Percentiles rank a stretch among this genome's conserved stretches.
phyloP scores from a whole-genome alignment of 2,113 vertebrate species.

The Eonycteris spelaea region DNA sequence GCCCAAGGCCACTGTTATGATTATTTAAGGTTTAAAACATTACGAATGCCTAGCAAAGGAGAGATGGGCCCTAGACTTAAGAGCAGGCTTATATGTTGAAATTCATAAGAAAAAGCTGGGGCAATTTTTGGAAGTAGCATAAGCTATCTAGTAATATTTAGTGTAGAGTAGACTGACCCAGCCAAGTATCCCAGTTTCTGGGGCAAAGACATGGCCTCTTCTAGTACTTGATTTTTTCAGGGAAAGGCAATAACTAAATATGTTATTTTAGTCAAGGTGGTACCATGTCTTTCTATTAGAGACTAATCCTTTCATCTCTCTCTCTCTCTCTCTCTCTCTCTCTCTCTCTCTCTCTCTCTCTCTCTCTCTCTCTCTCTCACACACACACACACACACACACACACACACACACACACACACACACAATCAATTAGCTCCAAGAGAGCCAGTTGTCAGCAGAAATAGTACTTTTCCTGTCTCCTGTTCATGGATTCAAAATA shows the following conservation, averaged over 20 bases:
- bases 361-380: too few relatives aligned
- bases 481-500: background rate
- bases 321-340: too few relatives aligned
- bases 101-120: background rate
- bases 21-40: background rate
- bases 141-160: background rate
- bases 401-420: background rate
- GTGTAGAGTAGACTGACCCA: background rate
- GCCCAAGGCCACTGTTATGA: background rate
- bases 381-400: too few relatives aligned
- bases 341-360: too few relatives aligned
- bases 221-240: background rate
- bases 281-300: background rate
- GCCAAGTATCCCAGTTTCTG: background rate
- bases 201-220: background rate
- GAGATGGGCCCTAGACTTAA: background rate
- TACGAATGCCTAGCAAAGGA: background rate
- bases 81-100: background rate
- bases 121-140: background rate
- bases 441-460: background rate
- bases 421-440: background rate
- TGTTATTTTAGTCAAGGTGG: background rate
- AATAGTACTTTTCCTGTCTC: background rate
- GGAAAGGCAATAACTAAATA: background rate
- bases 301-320: background rate